Percentiles rank a stretch among this genome's conserved stretches.
These are phyloP conservation scores for Pseudomugil tenellus DNA, from an alignment of 2,797 vertebrate species.

Conservation along the genomic window DNA sequence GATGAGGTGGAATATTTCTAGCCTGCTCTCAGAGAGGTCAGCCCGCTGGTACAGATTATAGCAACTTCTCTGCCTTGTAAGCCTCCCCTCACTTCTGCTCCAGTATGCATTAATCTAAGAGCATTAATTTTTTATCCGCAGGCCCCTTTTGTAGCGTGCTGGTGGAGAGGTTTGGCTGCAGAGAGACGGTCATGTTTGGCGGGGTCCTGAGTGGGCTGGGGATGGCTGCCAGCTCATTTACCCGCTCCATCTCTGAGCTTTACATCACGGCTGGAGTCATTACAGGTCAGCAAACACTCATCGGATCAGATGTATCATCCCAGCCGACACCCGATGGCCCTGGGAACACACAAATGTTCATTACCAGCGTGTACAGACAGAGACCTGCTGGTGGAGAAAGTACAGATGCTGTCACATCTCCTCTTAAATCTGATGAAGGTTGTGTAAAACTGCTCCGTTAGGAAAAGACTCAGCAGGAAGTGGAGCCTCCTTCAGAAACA, in stretches of 20 bases:
- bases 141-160: constrained; percentile 93
- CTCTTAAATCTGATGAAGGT: no score
- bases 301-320: constrained; percentile 11
- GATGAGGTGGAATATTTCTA: neutral
- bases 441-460: neutral
- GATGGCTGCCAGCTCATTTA: constrained; percentile 90
- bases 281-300: constrained; percentile 83
- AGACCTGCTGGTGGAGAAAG: neutral
- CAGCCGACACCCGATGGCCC: neutral
- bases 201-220: constrained; percentile 90
- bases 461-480: neutral
- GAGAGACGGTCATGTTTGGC: constrained; percentile 88
- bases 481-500: no score
- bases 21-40: constrained; percentile 4
- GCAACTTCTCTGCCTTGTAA: neutral
- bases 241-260: constrained; percentile 85
- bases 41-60: constrained; percentile 8
- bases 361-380: neutral
- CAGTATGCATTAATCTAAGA: constrained; percentile 53
- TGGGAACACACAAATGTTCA: neutral
- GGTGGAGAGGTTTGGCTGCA: constrained; percentile 89
- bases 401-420: neutral
- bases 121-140: constrained; percentile 66
- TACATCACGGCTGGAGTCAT: constrained; percentile 90
- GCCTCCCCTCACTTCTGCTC: constrained; percentile 15